These are phyloP conservation scores for Allobates femoralis DNA, from an alignment of 2,797 vertebrate genomes.

Conservation along the genomic window DNA sequence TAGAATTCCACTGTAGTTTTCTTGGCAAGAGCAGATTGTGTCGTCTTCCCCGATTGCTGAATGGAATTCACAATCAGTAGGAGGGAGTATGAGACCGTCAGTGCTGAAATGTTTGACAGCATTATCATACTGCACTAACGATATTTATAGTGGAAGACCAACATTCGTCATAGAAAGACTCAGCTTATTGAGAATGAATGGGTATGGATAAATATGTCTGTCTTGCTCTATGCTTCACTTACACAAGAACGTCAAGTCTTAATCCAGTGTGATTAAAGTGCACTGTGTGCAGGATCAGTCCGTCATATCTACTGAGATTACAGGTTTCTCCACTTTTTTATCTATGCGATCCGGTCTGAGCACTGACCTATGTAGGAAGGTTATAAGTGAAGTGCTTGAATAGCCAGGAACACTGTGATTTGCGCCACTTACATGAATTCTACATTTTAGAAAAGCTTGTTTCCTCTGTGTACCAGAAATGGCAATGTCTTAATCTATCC, in stretches of 20 bases:
- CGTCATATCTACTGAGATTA: background rate
- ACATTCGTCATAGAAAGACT: background rate
- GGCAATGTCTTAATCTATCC: no score
- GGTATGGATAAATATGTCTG: background rate
- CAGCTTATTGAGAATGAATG: background rate
- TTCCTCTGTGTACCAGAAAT: no score
- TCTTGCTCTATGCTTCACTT: background rate
- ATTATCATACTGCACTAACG: background rate
- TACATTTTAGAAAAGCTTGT: no score
- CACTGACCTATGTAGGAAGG: background rate
- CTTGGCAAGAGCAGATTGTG: conserved; percentile 52
- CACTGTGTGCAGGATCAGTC: background rate
- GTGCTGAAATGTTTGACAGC: background rate
- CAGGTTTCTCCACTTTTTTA: background rate
- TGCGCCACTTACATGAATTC: no score
- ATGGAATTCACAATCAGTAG: background rate
- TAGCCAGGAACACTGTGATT: no score
- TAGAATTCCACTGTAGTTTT: conserved; percentile 41
- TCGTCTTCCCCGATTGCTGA: background rate
- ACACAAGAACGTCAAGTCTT: background rate
- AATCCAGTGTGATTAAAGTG: no score
- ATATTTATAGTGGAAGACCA: background rate
- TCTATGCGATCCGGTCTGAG: background rate
- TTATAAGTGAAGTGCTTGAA: background rate
- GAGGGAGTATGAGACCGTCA: background rate